phyloP scores from a whole-genome alignment of 1,140 invertebrate species.

The Daktulosphaira vitifoliae region DNA sequence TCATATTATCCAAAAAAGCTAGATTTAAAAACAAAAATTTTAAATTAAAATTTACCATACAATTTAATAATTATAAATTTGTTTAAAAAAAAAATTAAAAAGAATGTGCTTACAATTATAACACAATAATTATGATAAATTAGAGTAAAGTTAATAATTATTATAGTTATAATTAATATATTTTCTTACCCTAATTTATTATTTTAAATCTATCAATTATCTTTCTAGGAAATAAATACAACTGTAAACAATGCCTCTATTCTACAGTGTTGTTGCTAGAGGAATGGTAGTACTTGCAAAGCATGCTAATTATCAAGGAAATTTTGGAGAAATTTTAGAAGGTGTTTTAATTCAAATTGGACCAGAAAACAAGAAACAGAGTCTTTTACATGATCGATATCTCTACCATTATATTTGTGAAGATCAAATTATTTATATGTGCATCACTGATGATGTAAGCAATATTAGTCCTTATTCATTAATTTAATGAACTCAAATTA shows the following conservation, averaged over 20 bases:
- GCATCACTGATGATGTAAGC: constrained; percentile 91
- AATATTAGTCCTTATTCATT: constrained; percentile 27
- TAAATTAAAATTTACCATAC: too few relatives aligned
- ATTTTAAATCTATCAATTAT: too few relatives aligned
- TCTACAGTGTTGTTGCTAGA: constrained; percentile 79
- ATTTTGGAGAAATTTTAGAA: constrained; percentile 88
- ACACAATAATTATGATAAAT: too few relatives aligned
- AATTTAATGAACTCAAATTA: neutral
- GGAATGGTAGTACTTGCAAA: constrained; percentile 81
- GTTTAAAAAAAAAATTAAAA: too few relatives aligned
- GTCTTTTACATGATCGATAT: constrained; percentile 85
- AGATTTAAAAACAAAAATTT: too few relatives aligned
- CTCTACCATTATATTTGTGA: constrained; percentile 86
- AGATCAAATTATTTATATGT: constrained; percentile 80
- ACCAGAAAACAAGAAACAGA: constrained; percentile 75
- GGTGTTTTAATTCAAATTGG: constrained; percentile 79
- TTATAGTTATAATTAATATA: too few relatives aligned
- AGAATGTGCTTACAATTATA: too few relatives aligned
- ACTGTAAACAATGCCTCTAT: constrained; percentile 53
- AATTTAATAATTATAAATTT: too few relatives aligned
- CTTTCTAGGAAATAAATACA: too few relatives aligned
- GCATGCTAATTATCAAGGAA: constrained; percentile 82
- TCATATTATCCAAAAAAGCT: too few relatives aligned
- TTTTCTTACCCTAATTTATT: too few relatives aligned
- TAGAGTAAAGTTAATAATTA: too few relatives aligned